phyloP scores from a whole-genome alignment of 2,797 vertebrate genomes.

The Mus spretus region DNA sequence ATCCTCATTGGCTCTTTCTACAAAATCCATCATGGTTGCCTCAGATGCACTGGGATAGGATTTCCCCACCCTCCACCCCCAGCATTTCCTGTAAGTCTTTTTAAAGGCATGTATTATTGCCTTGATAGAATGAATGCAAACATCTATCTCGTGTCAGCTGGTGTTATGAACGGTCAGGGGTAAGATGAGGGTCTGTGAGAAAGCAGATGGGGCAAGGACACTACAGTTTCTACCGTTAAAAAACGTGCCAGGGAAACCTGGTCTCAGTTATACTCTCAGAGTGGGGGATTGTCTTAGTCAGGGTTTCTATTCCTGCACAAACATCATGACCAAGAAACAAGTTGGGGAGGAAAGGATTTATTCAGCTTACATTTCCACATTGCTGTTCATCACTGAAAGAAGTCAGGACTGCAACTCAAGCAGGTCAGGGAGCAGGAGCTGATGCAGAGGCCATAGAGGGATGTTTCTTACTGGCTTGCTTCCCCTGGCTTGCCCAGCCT shows the following conservation, averaged over 20 bases:
- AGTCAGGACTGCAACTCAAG: no score
- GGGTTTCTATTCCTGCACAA: no score
- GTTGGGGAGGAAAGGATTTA: no score
- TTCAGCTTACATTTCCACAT: no score
- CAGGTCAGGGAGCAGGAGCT: no score
- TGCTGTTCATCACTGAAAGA: no score
- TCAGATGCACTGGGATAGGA: background rate
- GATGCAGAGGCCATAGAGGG: no score
- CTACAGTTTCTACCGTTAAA: background rate
- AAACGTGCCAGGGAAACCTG: constrained; percentile 18
- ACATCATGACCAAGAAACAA: no score
- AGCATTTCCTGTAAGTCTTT: background rate
- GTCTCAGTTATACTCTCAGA: constrained; percentile 54
- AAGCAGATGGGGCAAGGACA: background rate
- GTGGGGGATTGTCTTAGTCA: background rate
- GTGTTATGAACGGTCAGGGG: background rate
- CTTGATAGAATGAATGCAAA: background rate
- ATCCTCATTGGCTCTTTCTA: background rate
- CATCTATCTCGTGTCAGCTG: background rate
- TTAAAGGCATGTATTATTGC: constrained; percentile 51
- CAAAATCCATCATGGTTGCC: background rate
- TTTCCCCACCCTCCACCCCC: background rate
- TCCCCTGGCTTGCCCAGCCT: no score
- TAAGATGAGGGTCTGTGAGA: constrained; percentile 14
- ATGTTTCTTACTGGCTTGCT: no score